Base-by-base conservation (phyloP, 2,888 invertebrate species). In the Villa cingulata region DNA sequence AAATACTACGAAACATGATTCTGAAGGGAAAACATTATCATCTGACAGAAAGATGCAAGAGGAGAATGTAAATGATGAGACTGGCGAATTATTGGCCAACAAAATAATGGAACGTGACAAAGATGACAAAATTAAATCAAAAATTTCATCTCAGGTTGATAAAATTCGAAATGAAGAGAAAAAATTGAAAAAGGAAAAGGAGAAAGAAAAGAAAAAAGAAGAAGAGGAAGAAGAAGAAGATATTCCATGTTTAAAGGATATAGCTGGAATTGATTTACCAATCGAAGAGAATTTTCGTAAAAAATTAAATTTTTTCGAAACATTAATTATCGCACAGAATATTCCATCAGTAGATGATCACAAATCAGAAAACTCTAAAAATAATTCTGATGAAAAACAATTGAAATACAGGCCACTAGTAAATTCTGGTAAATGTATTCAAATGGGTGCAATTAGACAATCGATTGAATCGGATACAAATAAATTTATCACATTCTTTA, bases 361-460 rank as follows among this genome's bases (percentile, higher is more conserved):
- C 9, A 32, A 32, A 32, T n/a, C n/a, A n/a, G n/a, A n/a, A n/a
- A n/a, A n/a, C n/a, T n/a, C n/a, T n/a, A n/a, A n/a, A n/a, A n/a
- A n/a, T n/a, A n/a, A n/a, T n/a, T n/a, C n/a, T n/a, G n/a, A 32
- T 12, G 12, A 32, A 32, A 2, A 12, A 12, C 9, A 32, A 32
- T 5, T 32, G 29, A 12, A 32, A 12, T 14, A 32, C 12, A 32
- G 4, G 9, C 29, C 3, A 5, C 1, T 32, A 32, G 29, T 12
- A 12, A 32, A 12, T 32, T 4, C 23, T 6, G 29, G 12, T 1
- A 9, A 32, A 12, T 3, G 23, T 15, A 27, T 27, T 14, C 42
- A 45, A 48, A 41, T 48, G 20, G 52, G 52, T 2, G 46, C 45
- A 32, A 37, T 45, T 27, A 36, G 45, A 36, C 27, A 47, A 4